Evolutionary conservation across 2,797 vertebrate genomes (phyloP), one percentile per base, ranked within the genome.

Genomic region (Ptychadena robeensis): DNA sequence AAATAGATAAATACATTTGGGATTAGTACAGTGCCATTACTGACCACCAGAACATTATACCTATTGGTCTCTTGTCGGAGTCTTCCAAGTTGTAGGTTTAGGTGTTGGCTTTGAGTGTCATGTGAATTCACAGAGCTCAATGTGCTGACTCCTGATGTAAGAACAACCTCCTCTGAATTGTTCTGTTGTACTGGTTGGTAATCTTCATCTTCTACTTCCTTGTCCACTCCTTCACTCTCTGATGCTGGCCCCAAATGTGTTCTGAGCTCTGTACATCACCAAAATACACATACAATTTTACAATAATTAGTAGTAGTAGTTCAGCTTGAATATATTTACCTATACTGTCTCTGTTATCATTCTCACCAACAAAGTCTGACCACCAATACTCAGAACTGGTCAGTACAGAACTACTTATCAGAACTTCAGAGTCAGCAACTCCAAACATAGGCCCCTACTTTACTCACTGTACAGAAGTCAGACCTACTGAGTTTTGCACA

Each of bases 41-140:
- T n/a, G 18, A 53, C 2, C 40, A 48, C 2, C 5, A 48, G 40
- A 18, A 15, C 18, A 27, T 57, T 32, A 10, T 73, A 98, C 98
- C 97, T 95, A 90, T 90, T 93, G 1, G 94, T 96, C 88, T 96
- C 94, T 31, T 95, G 94, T 87, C 95, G 96, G 63, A 98, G 93
- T 4, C 92, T 92, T 30, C 89, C 91, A 82, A 97, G 87, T 88
- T 97, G 96, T 0, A 91, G 86, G 15, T 89, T 94, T 63, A 96
- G 91, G 0, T 92, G 93, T 70, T 93, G 91, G 31, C 91, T 91
- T 82, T 94, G 93, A n/a, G 88, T 85, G 37, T 96, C 93, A 0
- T 91, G 93, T 28, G 91, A 91, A 79, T 88, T 87, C 72, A 85
- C 67, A 0, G 94, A 91, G 81, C 90, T 91, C 0, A 91, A 78